Evolutionary conservation across 2,113 vertebrate genomes (phyloP).

Genomic region (Crocuta crocuta): DNA sequence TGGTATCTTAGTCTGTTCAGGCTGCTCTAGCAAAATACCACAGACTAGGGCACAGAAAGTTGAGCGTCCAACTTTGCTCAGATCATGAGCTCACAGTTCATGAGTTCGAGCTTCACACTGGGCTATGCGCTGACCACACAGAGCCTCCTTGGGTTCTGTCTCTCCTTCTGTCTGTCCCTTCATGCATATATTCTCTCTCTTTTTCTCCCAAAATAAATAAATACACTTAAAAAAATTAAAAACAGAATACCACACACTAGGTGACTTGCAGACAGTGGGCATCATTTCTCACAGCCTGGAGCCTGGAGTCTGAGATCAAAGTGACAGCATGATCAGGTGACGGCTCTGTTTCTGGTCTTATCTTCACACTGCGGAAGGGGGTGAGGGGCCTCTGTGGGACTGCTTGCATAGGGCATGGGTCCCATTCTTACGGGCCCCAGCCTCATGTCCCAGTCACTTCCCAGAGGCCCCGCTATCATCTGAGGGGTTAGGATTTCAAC

Average conservation of each 20-base stretch:
- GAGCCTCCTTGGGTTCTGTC: no score
- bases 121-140: no score
- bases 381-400: background rate
- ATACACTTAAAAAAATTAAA: no score
- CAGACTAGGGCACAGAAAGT: no score
- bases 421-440: background rate
- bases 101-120: no score
- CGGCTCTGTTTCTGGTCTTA: background rate
- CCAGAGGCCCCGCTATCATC: background rate
- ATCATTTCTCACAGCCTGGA: background rate
- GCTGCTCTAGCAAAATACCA: background rate
- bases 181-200: no score
- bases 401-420: background rate
- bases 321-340: background rate
- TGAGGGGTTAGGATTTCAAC: background rate
- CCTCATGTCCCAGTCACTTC: background rate
- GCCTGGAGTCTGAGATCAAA: background rate
- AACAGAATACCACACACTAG: background rate
- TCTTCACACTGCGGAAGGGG: background rate
- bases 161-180: no score
- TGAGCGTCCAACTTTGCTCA: no score
- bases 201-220: no score
- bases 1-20: fast-evolving
- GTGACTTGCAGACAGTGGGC: background rate
- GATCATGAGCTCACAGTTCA: no score